These are phyloP conservation scores for Picathartes gymnocephalus DNA, from an alignment of 2,113 vertebrate species.

Conservation along the genomic window DNA sequence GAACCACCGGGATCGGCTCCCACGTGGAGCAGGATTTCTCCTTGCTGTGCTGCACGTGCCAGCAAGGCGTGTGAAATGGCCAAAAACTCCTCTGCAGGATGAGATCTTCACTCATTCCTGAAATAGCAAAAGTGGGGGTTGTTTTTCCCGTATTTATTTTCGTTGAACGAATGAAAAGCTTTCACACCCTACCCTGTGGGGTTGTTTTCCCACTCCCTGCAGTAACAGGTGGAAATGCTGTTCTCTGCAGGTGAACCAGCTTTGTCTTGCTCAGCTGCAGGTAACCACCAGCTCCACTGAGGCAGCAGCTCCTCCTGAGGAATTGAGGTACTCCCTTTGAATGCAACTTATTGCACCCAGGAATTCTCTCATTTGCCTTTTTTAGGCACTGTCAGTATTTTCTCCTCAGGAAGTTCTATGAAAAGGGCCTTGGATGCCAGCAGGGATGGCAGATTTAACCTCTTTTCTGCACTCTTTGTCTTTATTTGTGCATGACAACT, in stretches of 20 bases:
- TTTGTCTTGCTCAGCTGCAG: neutral
- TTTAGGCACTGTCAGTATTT: neutral
- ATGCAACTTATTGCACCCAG: accelerated
- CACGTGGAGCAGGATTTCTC: neutral
- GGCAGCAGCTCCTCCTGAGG: neutral
- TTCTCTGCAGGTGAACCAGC: neutral
- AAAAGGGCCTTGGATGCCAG: neutral
- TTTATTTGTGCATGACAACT: neutral
- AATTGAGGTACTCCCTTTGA: neutral
- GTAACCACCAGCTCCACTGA: neutral
- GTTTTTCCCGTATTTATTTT: neutral
- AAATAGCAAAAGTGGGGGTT: neutral
- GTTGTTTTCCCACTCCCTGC: neutral
- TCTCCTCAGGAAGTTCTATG: neutral
- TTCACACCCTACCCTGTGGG: accelerated
- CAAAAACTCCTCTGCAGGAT: neutral
- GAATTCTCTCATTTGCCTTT: neutral
- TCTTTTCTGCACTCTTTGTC: neutral
- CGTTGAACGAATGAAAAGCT: neutral
- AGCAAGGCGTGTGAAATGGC: neutral
- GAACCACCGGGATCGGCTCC: accelerated
- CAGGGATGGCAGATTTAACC: neutral
- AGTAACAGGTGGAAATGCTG: neutral
- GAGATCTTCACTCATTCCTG: neutral
- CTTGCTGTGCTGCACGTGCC: neutral